Conservation (phyloP, 2,888 invertebrate genomes). For the Timema cristinae region DNA sequence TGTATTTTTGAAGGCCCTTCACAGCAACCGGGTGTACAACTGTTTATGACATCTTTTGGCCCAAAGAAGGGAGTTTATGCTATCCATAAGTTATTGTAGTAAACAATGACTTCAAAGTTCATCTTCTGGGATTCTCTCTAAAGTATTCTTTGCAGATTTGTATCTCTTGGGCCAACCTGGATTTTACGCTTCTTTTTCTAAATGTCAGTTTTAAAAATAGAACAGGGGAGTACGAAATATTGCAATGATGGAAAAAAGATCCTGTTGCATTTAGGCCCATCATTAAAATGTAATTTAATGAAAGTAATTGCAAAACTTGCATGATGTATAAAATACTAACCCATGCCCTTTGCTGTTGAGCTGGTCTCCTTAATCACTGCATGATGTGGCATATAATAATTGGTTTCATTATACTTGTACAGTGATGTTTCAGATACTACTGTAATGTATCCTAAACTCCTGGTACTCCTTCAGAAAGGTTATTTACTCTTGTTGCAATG, state of each 20-base stretch:
- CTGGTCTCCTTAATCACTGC: not conserved
- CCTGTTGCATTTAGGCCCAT: not conserved
- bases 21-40: not conserved
- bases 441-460: not conserved
- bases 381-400: not conserved
- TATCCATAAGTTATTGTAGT: constrained; percentile 15
- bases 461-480: not conserved
- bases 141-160: constrained; percentile 10
- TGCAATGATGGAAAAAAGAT: not conserved
- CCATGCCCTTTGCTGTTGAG: not conserved
- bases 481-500: not conserved
- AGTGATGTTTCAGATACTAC: not conserved
- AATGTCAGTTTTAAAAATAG: not conserved
- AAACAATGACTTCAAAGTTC: not conserved
- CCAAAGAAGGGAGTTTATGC: not conserved
- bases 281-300: not conserved
- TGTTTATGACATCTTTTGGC: not conserved
- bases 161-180: not conserved
- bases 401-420: not conserved
- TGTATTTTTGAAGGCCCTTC: not conserved
- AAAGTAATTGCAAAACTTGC: not conserved
- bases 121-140: not conserved
- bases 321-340: not conserved
- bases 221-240: not conserved
- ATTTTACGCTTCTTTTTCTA: not conserved